Evolutionary conservation across 2,113 vertebrate species (phyloP), one percentile per base, ranked within the genome.

Genomic region (Saccopteryx bilineata): DNA sequence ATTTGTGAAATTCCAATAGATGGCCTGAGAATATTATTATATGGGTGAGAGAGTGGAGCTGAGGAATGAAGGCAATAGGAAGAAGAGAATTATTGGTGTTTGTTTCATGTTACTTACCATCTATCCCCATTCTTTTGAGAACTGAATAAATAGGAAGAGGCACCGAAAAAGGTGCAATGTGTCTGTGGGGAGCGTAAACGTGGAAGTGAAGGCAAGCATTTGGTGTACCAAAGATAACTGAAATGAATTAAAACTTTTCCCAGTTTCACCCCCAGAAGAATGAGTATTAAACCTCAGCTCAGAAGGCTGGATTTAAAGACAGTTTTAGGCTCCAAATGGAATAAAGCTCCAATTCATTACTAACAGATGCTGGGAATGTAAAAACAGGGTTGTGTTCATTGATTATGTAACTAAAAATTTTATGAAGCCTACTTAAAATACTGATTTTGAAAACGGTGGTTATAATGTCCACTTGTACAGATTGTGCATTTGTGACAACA

Each of bases 321-420:
- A 0, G 14, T 48, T 52, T 79, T 33, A 28, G 84, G 10, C 18
- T 95, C 19, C 7, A 24, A 69, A 56, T 8, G 63, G n/a, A 60
- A 66, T 24, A 68, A 84, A 19, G 33, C 65, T 72, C 65, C 61
- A 48, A 56, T 48, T 65, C 89, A 60, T 65, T 46, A 23, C 90
- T 65, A 48, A 90, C 39, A 13, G 61, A 54, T 21, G 33, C 65
- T 63, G 63, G 69, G 58, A 65, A 71, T 66, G 83, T 56, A 11
- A 63, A 95, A 91, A 86, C 71, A 71, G 85, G 91, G 78, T 54
- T 71, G 18, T 89, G 90, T 60, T 87, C 84, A 76, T 69, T 80
- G 88, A 90, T 93, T 93, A 90, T 48, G 17, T 93, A 94, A 91
- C 78, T 23, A 82, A 81, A 74, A 54, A 56, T 87, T 91, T 80